These are phyloP conservation scores for Listrodromus nycthemerus DNA, from an alignment of 2,888 invertebrate genomes.

Conservation along the genomic window DNA sequence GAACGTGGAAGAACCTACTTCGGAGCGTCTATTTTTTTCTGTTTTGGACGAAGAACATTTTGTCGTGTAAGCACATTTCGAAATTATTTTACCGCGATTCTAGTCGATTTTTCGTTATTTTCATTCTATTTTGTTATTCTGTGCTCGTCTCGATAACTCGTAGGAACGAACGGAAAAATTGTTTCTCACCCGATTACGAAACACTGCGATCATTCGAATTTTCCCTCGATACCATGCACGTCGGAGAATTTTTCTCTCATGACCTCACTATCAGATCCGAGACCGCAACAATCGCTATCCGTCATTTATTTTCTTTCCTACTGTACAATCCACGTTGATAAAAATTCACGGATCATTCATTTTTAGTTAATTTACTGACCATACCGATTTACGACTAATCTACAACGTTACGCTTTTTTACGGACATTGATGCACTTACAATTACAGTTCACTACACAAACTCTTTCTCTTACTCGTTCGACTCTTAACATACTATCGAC, in stretches of 20 bases:
- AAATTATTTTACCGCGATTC: slow-evolving; percentile 14
- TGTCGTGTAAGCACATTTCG: slow-evolving; percentile 32
- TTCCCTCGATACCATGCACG: background rate
- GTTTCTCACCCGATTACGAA: slow-evolving; percentile 14
- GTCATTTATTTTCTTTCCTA: slow-evolving; percentile 8
- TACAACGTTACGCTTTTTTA: slow-evolving; percentile 50
- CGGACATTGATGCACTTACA: slow-evolving; percentile 57
- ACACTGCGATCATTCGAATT: background rate
- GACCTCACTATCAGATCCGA: slow-evolving; percentile 25
- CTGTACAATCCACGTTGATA: slow-evolving; percentile 31
- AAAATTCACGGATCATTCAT: slow-evolving; percentile 7
- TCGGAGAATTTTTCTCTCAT: slow-evolving; percentile 25
- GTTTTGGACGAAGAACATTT: slow-evolving; percentile 44
- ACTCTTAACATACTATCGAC: slow-evolving; percentile 29
- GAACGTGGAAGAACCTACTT: slow-evolving; percentile 61
- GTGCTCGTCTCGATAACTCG: background rate
- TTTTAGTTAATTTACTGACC: slow-evolving; percentile 28
- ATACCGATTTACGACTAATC: slow-evolving; percentile 50
- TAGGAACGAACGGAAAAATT: slow-evolving; percentile 16
- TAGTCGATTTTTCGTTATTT: slow-evolving; percentile 9
- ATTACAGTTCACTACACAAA: slow-evolving; percentile 61
- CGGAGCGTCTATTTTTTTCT: slow-evolving; percentile 18
- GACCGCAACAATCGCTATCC: slow-evolving; percentile 34
- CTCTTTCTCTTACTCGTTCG: slow-evolving; percentile 25
- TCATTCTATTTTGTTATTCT: background rate